A percentile compares a stretch with the other conserved stretches of the same genome.
These are phyloP conservation scores for Gorilla gorilla DNA, from an alignment of 2,113 vertebrate species.

Conservation along the genomic window DNA sequence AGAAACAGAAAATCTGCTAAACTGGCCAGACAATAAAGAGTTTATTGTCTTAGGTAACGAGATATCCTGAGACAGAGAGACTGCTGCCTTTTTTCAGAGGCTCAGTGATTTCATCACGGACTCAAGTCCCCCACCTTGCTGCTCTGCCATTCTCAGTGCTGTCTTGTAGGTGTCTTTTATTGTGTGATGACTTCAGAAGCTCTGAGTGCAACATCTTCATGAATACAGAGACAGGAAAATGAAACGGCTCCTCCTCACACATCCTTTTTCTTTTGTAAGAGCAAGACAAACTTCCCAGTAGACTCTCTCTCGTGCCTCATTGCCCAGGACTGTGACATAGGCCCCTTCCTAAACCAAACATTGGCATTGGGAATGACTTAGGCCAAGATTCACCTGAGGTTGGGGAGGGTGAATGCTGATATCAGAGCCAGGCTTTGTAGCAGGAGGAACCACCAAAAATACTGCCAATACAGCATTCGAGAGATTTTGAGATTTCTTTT, in stretches of 20 bases:
- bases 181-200: not conserved
- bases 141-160: not conserved
- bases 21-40: not conserved
- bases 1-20: not conserved
- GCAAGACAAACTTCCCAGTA: not conserved
- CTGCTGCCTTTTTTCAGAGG: not conserved
- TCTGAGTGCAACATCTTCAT: not conserved
- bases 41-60: not conserved
- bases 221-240: not conserved
- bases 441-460: not conserved
- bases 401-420: not conserved
- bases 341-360: not conserved
- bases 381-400: not conserved
- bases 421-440: not conserved
- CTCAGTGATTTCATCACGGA: not conserved
- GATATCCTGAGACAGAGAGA: not conserved
- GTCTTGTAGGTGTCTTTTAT: not conserved
- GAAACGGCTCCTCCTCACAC: not conserved
- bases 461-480: not conserved
- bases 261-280: not conserved
- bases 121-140: not conserved
- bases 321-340: not conserved
- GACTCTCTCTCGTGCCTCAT: not conserved
- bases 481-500: slow-evolving; percentile 17
- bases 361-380: not conserved